Conservation (phyloP, 2,888 invertebrate species). For the Tupiocoris notatus region DNA sequence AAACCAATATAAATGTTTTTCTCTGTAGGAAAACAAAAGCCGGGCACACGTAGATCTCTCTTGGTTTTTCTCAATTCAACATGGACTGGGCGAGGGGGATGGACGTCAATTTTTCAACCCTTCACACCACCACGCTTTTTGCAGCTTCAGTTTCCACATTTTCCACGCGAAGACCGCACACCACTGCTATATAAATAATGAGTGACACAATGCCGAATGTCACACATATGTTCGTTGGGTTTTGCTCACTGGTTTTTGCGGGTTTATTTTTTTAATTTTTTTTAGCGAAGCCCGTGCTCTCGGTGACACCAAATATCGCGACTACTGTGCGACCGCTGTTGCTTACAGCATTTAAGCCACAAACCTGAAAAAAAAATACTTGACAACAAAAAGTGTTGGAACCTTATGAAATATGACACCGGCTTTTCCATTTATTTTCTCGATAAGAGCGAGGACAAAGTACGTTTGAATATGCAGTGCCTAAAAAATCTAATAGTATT, state of each 20-base stretch:
- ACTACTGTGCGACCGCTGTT: too few relatives aligned
- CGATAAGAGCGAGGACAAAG: too few relatives aligned
- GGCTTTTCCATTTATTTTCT: too few relatives aligned
- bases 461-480: too few relatives aligned
- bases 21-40: conserved; percentile 22
- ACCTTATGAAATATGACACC: too few relatives aligned
- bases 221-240: conserved; percentile 35
- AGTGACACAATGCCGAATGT: conserved; percentile 45
- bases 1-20: conserved; percentile 41
- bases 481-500: too few relatives aligned
- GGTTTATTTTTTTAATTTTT: conserved; percentile 1
- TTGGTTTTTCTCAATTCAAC: background rate
- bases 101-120: conserved; percentile 43
- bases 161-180: background rate
- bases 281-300: too few relatives aligned
- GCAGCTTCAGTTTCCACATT: background rate
- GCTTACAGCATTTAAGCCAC: too few relatives aligned
- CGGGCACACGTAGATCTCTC: background rate
- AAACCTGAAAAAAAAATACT: too few relatives aligned
- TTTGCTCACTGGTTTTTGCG: conserved; percentile 11
- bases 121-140: background rate
- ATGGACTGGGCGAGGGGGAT: background rate
- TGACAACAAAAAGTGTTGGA: too few relatives aligned
- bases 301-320: conserved; percentile 3
- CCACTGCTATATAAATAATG: conserved; percentile 41